These are phyloP conservation scores for Datnioides undecimradiatus DNA, from an alignment of 2,113 vertebrate genomes.

Conservation along the genomic window DNA sequence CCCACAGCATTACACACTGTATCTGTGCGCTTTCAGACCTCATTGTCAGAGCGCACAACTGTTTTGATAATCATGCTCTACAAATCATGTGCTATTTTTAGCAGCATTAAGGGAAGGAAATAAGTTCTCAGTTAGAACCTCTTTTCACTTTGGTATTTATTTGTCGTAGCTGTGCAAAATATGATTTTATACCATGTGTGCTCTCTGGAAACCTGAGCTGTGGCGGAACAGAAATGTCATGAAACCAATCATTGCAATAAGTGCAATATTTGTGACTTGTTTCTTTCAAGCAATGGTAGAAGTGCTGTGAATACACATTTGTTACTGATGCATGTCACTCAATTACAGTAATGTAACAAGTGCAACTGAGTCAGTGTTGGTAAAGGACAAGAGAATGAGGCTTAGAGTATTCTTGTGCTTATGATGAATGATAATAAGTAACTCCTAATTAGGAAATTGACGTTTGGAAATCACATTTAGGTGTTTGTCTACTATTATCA, in stretches of 20 bases:
- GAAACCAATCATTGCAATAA: background rate
- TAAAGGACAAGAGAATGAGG: background rate
- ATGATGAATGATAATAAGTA: background rate
- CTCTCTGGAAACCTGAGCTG: background rate
- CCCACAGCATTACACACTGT: background rate
- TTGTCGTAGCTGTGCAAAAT: background rate
- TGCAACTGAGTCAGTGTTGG: background rate
- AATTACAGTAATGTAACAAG: background rate
- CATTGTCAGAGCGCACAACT: background rate
- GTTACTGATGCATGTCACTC: background rate
- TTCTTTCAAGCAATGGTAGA: fast-evolving
- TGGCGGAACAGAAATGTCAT: background rate
- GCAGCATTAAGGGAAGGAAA: background rate
- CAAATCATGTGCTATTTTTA: background rate
- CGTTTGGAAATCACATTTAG: background rate
- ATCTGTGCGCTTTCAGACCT: background rate
- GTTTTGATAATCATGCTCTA: background rate
- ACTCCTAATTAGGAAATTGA: background rate
- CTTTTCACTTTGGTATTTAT: background rate
- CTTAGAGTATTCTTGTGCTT: background rate
- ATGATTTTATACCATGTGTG: background rate
- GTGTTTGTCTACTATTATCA: background rate
- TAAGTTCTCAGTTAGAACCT: background rate
- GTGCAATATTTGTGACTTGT: background rate
- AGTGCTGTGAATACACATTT: background rate